phyloP scores from a whole-genome alignment of 2,113 vertebrate species.

The Chloropsis cyanopogon region DNA sequence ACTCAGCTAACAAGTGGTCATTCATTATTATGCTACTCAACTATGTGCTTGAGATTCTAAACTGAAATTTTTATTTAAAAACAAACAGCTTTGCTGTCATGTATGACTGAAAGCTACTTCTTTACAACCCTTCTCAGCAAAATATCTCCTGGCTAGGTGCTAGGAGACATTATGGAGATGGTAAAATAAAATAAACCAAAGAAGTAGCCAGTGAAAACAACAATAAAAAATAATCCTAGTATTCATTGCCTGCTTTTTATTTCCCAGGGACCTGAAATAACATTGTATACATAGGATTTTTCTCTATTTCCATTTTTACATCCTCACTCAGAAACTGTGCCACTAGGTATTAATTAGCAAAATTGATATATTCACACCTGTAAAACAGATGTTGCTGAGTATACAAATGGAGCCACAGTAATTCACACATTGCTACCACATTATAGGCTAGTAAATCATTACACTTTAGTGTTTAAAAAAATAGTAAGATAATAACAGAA shows the following conservation, averaged over 20 bases:
- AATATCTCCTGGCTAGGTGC: not conserved
- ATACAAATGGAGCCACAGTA: not conserved
- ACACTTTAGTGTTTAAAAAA: slow-evolving; percentile 14
- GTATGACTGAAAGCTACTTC: not conserved
- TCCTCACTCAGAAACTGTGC: not conserved
- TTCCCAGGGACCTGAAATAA: not conserved
- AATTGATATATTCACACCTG: slow-evolving; percentile 24
- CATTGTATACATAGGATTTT: not conserved
- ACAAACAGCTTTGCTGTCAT: not conserved
- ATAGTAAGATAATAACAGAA: slow-evolving; percentile 56
- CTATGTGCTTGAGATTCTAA: not conserved
- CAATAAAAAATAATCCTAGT: not conserved
- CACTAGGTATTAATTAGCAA: slow-evolving; percentile 1
- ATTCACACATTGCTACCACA: slow-evolving; percentile 1
- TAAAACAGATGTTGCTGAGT: slow-evolving; percentile 51
- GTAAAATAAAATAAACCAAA: not conserved
- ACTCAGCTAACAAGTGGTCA: not conserved
- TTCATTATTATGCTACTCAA: not conserved
- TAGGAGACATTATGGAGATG: not conserved
- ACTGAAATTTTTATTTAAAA: not conserved
- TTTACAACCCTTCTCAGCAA: not conserved
- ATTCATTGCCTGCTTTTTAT: not conserved
- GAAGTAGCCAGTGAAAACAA: not conserved
- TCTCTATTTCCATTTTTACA: not conserved
- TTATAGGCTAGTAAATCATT: slow-evolving; percentile 38